Conservation (phyloP, 2,113 vertebrate species). For the Marmota flaviventris region DNA sequence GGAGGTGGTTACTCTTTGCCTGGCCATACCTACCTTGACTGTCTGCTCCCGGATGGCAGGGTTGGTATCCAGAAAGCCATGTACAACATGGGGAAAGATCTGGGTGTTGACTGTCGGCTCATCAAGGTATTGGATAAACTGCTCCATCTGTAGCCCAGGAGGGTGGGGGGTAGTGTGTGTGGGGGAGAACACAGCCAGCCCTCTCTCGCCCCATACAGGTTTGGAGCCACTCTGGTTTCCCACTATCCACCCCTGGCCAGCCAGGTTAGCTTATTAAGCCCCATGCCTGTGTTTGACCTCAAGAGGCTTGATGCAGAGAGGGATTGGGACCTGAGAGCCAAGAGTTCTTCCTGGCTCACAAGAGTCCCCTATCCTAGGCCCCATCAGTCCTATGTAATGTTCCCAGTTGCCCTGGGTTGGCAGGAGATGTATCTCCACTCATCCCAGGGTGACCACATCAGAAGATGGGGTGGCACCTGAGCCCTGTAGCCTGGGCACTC, state of each 20-base stretch:
- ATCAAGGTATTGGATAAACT: constrained; percentile 96
- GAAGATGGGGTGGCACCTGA: background rate
- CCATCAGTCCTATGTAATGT: background rate
- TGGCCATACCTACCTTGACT: constrained; percentile 90
- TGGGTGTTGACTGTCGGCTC: constrained; percentile 95
- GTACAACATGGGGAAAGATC: constrained; percentile 96
- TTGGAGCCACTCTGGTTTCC: background rate
- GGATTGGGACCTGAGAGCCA: background rate
- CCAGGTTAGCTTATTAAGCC: background rate
- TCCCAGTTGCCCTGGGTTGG: background rate
- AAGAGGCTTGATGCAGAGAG: background rate
- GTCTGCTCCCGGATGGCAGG: constrained; percentile 97
- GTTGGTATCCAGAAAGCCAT: constrained; percentile 96
- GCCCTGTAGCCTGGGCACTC: background rate
- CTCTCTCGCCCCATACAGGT: background rate
- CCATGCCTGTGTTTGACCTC: background rate
- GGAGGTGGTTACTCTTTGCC: background rate
- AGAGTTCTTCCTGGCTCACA: background rate
- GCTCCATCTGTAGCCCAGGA: constrained; percentile 91
- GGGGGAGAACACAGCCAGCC: background rate
- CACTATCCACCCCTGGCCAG: background rate
- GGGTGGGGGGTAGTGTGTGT: too few species aligned
- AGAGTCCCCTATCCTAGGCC: background rate
- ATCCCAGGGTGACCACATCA: background rate
- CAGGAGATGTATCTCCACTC: background rate